Evolutionary conservation across 2,113 vertebrate species (phyloP).

Genomic region (Solea senegalensis): DNA sequence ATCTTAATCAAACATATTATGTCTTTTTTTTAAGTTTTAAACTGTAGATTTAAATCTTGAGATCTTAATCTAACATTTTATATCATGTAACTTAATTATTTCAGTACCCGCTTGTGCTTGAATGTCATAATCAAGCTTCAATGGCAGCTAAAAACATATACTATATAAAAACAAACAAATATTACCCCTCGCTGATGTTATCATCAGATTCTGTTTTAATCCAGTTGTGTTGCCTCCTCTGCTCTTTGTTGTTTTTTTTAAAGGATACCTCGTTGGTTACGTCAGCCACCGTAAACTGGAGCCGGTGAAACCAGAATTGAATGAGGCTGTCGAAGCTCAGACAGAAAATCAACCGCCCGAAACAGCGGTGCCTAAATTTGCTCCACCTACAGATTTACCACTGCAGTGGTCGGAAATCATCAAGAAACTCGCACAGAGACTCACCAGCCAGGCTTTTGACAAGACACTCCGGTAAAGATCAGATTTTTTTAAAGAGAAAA

Average conservation of each 20-base stretch:
- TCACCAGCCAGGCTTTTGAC: constrained; percentile 55
- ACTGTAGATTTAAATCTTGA: too few relatives aligned
- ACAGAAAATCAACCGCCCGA: neutral
- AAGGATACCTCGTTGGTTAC: constrained; percentile 88
- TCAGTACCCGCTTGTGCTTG: too few relatives aligned
- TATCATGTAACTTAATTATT: too few relatives aligned
- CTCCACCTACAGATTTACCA: neutral
- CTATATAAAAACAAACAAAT: too few relatives aligned
- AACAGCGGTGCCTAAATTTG: rapidly evolving
- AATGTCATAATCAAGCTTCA: too few relatives aligned
- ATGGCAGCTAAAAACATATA: too few relatives aligned
- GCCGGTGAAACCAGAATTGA: rapidly evolving
- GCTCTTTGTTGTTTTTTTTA: neutral
- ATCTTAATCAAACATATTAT: too few relatives aligned
- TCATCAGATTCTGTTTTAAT: neutral
- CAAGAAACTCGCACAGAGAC: constrained; percentile 61
- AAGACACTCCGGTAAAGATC: constrained; percentile 74
- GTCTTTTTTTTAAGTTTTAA: too few relatives aligned
- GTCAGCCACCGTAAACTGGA: constrained; percentile 22
- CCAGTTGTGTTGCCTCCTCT: neutral
- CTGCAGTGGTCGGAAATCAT: constrained; percentile 81
- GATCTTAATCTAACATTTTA: too few relatives aligned
- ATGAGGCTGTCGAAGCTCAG: neutral
- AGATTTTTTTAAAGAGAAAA: neutral
- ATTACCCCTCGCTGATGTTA: too few relatives aligned